These are phyloP conservation scores for Copidosoma floridanum DNA, from an alignment of 1,140 invertebrate genomes.

Conservation along the genomic window DNA sequence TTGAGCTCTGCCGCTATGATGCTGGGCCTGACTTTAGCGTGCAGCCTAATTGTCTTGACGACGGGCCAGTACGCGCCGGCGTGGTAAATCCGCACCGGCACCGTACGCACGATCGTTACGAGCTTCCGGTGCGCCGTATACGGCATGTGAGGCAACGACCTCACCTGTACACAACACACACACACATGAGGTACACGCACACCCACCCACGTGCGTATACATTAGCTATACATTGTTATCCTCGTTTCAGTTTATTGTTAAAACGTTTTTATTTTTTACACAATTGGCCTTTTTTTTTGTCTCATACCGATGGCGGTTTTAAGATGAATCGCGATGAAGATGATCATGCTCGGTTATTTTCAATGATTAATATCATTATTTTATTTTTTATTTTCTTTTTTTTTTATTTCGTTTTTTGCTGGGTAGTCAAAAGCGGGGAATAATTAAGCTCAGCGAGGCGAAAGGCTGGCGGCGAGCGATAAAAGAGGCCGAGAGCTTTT, in stretches of 20 bases:
- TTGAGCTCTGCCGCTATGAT: constrained; percentile 70
- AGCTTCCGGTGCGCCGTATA: constrained; percentile 68
- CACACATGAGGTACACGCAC: no score
- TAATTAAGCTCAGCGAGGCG: constrained; percentile 1
- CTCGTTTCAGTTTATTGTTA: no score
- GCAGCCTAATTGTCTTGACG: constrained; percentile 54
- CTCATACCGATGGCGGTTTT: no score
- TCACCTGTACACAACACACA: constrained; percentile 52
- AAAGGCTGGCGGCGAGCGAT: neutral
- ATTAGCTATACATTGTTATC: no score
- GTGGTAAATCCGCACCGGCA: constrained; percentile 49
- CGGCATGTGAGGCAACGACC: constrained; percentile 55
- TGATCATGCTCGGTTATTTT: no score
- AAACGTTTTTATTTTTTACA: no score
- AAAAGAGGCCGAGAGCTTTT: constrained; percentile 13
- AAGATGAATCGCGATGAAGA: no score
- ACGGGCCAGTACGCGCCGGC: constrained; percentile 43
- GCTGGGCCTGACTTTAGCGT: constrained; percentile 67
- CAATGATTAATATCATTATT: no score
- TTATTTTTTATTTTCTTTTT: no score
- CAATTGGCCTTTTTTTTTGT: no score
- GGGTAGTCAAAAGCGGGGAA: neutral
- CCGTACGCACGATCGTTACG: constrained; percentile 50
- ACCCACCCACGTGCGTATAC: no score
- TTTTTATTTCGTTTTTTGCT: no score